Evolutionary conservation across 1,140 invertebrate species (phyloP).

Genomic region (Drosophila ohnishii): DNA sequence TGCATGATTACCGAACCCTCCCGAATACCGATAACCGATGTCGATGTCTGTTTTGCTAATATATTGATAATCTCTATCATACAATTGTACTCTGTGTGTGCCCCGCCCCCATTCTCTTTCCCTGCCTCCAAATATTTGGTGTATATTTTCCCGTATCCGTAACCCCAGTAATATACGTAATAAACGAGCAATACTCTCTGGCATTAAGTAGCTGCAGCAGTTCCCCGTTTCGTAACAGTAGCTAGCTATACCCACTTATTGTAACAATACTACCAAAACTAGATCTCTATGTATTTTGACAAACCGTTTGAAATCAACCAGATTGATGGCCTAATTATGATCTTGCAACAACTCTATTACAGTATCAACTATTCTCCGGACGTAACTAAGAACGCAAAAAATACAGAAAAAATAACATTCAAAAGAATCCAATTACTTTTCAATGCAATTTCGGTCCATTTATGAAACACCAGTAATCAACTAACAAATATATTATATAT

Average conservation of each 20-base stretch:
- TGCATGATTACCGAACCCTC: constrained; percentile 25
- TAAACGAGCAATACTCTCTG: constrained; percentile 21
- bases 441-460: constrained; percentile 78
- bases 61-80: constrained; percentile 4
- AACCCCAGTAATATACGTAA: constrained; percentile 38
- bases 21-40: constrained; percentile 16
- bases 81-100: constrained; percentile 30
- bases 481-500: constrained; percentile 15
- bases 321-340: constrained; percentile 74
- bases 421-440: constrained; percentile 67
- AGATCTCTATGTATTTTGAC: constrained; percentile 55
- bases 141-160: constrained; percentile 35
- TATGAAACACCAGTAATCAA: constrained; percentile 73
- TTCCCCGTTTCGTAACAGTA: constrained; percentile 47
- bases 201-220: constrained; percentile 32
- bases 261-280: constrained; percentile 27
- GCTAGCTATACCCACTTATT: constrained; percentile 37
- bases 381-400: constrained; percentile 67
- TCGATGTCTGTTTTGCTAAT: constrained; percentile 44
- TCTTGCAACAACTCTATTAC: constrained; percentile 80
- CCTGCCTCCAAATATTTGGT: constrained; percentile 32
- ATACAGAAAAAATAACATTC: constrained; percentile 28
- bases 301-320: constrained; percentile 55
- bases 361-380: constrained; percentile 82
- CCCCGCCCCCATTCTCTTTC: constrained; percentile 1